phyloP scores from a whole-genome alignment of 2,888 invertebrate species.

The Zele albiditarsus region DNA sequence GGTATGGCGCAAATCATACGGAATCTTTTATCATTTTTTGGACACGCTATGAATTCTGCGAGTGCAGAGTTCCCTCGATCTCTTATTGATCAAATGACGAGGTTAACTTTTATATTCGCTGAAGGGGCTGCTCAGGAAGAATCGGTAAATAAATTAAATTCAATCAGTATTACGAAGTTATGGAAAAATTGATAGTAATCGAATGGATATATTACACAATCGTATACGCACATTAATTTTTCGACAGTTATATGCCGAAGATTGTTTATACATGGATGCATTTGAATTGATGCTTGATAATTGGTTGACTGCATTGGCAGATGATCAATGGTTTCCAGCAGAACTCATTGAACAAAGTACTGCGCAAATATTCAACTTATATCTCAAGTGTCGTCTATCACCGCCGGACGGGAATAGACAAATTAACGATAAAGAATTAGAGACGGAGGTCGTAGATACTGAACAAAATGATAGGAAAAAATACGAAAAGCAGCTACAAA shows the following conservation, averaged over 20 bases:
- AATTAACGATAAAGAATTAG: conserved; percentile 72
- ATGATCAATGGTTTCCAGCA: conserved; percentile 70
- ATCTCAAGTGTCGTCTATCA: conserved; percentile 85
- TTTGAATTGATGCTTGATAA: conserved; percentile 81
- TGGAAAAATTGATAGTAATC: neutral
- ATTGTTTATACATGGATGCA: conserved; percentile 79
- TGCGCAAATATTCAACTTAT: conserved; percentile 83
- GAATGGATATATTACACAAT: neutral
- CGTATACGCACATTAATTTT: neutral
- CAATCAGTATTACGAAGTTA: neutral
- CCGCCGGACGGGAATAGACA: conserved; percentile 85
- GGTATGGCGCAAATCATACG: conserved; percentile 80
- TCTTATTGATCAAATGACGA: conserved; percentile 78
- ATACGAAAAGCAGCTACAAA: conserved; percentile 83
- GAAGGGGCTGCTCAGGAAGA: conserved; percentile 80
- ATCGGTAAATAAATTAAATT: conserved; percentile 73
- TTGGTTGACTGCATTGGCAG: conserved; percentile 78
- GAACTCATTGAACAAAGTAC: conserved; percentile 70
- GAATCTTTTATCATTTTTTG: conserved; percentile 78
- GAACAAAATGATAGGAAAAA: conserved; percentile 81
- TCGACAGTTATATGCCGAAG: conserved; percentile 72
- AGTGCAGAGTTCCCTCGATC: conserved; percentile 74
- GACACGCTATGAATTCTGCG: conserved; percentile 72
- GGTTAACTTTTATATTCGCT: conserved; percentile 79
- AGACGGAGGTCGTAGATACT: conserved; percentile 77